phyloP scores from a whole-genome alignment of 2,888 invertebrate genomes.

The Aphodius sticticus region DNA sequence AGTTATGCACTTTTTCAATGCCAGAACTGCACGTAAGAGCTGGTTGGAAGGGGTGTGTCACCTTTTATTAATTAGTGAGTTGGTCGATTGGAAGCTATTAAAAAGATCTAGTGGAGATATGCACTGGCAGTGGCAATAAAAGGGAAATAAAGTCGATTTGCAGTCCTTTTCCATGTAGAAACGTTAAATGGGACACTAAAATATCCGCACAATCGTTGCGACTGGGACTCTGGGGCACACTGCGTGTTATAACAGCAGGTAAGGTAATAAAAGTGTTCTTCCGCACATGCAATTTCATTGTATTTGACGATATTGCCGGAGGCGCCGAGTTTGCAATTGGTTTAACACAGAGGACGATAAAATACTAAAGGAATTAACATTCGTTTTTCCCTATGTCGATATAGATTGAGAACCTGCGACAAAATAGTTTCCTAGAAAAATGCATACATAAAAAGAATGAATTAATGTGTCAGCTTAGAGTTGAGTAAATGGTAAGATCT shows the following conservation, averaged over 20 bases:
- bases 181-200: neutral
- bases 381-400: neutral
- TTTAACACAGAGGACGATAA: neutral
- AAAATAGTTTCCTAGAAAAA: too few relatives aligned
- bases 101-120: neutral
- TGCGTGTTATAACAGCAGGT: neutral
- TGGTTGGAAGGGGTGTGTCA: neutral
- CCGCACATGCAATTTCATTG: constrained; percentile 4
- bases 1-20: neutral
- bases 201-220: neutral
- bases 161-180: neutral
- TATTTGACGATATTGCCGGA: neutral
- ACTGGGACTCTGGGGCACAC: neutral
- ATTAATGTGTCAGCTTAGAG: too few relatives aligned
- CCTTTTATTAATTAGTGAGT: neutral
- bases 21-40: neutral
- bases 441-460: too few relatives aligned
- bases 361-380: neutral
- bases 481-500: too few relatives aligned
- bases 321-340: neutral
- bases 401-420: neutral
- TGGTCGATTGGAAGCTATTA: neutral
- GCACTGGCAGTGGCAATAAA: neutral
- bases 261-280: neutral
- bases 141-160: neutral